phyloP scores from a whole-genome alignment of 2,888 invertebrate species.

The Pristionchus exspectatus region DNA sequence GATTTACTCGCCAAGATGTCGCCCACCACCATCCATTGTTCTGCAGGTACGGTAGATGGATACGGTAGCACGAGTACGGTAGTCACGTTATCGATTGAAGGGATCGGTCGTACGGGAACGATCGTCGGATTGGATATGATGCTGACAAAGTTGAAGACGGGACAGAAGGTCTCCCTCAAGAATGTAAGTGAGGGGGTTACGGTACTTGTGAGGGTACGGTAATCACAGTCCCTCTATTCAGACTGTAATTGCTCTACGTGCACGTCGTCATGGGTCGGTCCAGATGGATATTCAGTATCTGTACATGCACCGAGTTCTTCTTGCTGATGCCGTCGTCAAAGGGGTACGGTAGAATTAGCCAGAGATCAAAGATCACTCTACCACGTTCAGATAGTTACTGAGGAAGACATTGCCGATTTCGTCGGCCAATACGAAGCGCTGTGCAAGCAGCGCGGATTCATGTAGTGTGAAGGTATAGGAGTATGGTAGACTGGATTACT shows the following conservation, averaged over 20 bases:
- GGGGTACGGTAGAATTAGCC: constrained; percentile 24
- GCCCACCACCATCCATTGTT: constrained; percentile 71
- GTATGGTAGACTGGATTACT: neutral
- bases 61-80: neutral
- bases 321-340: constrained; percentile 67
- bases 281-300: constrained; percentile 73
- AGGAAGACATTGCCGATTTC: constrained; percentile 46
- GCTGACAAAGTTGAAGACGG: constrained; percentile 60
- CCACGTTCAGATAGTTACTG: neutral
- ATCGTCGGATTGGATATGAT: constrained; percentile 71
- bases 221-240: neutral
- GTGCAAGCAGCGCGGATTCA: constrained; percentile 53
- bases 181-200: neutral
- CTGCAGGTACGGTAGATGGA: constrained; percentile 60
- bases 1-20: constrained; percentile 20
- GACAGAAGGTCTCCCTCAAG: constrained; percentile 61
- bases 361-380: neutral
- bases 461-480: neutral
- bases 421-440: constrained; percentile 46
- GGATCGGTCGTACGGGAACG: constrained; percentile 73
- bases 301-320: constrained; percentile 70
- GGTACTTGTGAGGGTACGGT: too few relatives aligned
- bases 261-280: constrained; percentile 68
- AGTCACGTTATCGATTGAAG: constrained; percentile 50
- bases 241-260: constrained; percentile 66